Evolutionary conservation across 2,888 invertebrate genomes (phyloP), one percentile per base, ranked within the genome.

Genomic region (Athalia circularis): DNA sequence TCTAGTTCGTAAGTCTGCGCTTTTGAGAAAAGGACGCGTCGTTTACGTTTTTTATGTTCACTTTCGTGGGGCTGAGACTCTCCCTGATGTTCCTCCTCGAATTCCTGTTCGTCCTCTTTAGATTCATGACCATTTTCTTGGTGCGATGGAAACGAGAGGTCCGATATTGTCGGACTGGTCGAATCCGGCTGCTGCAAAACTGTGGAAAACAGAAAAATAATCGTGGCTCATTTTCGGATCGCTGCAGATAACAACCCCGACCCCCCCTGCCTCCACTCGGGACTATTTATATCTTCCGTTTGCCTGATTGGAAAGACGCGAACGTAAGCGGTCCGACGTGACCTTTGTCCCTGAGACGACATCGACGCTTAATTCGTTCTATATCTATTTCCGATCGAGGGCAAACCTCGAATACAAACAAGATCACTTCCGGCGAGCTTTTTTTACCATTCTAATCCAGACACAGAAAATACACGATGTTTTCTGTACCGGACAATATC

Each of bases 1-100:
- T 99, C 99, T 83, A 99, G 90, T 89, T 99, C 99, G 91, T 96
- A 99, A 0, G 99, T 99, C 89, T 99, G 99, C 0, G 97, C 97
- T 91, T 99, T 99, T 74, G 98, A 98, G 91, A 99, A 99, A 1
- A 99, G 93, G 0, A 99, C 99, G 3, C 99, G 94, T 77, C 99
- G 93, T 91, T 99, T 99, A 79, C 99, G 94, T 88, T 98, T 97
- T 91, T 98, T 98, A 87, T 95, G 95, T 11, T 91, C 91, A 8
- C 86, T 84, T 45, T 88, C 87, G 92, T 91, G 85, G 89, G 93
- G 80, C 91, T 91, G 81, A 61, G 70, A 80, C 77, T 68, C 83
- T 72, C 65, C 84, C 47, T 88, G 88, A 7, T 88, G 85, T 79
- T 92, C 92, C 57, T 92, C 91, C 77, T 91, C 90, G 79, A 89